phyloP scores from a whole-genome alignment of 2,888 invertebrate genomes.

The Graphium colonna region DNA sequence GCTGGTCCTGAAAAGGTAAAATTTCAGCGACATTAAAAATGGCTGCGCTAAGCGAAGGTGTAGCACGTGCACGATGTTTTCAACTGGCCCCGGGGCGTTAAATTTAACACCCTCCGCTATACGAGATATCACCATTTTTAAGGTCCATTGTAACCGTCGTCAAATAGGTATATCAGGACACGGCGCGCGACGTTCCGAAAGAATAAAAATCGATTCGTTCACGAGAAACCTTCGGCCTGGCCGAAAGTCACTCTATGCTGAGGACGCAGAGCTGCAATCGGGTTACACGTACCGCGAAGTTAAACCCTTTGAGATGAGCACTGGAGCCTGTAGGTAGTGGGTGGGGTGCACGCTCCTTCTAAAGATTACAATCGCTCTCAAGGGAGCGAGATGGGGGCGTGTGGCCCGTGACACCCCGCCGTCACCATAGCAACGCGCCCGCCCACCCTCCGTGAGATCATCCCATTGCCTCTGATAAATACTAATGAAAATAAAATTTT shows the following conservation, averaged over 20 bases:
- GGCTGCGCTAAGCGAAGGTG: neutral
- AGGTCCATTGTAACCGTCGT: constrained; percentile 28
- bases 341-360: constrained; percentile 65
- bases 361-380: constrained; percentile 66
- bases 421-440: constrained; percentile 69
- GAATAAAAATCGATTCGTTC: constrained; percentile 46
- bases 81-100: constrained; percentile 25
- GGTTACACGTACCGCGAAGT: constrained; percentile 34
- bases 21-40: neutral
- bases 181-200: constrained; percentile 21
- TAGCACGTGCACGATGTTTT: neutral
- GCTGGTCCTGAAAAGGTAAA: neutral
- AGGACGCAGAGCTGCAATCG: constrained; percentile 42
- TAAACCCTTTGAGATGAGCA: constrained; percentile 69
- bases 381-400: constrained; percentile 67
- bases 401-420: constrained; percentile 54
- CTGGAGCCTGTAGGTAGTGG: constrained; percentile 56
- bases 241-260: constrained; percentile 30
- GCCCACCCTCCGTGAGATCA: constrained; percentile 69
- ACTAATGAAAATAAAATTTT: constrained; percentile 72
- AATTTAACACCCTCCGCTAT: constrained; percentile 29
- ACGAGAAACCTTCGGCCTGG: constrained; percentile 25
- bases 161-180: constrained; percentile 23
- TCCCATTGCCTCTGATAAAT: constrained; percentile 57
- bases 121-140: constrained; percentile 31